Percentiles rank a stretch among this genome's conserved stretches.
phyloP scores from a whole-genome alignment of 2,888 invertebrate genomes.

The Lepidocyrtinus sp. region DNA sequence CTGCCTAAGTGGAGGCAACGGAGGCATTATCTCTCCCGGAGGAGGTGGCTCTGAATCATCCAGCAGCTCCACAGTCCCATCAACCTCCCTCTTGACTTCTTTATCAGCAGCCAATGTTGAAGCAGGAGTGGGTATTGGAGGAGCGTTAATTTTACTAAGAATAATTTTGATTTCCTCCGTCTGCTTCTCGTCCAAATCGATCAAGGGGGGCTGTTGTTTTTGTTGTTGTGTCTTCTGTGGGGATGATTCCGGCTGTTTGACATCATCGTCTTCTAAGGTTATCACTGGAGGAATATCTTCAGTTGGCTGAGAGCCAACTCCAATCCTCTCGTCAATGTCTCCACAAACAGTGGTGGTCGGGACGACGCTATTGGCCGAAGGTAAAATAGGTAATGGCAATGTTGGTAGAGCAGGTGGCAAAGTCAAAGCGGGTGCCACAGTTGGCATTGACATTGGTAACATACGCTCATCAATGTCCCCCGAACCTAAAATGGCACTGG shows the following conservation, averaged over 20 bases:
- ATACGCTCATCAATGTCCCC: slow-evolving; percentile 37
- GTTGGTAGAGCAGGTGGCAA: not conserved
- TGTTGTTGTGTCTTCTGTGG: not conserved
- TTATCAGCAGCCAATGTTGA: not conserved
- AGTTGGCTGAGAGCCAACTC: not conserved
- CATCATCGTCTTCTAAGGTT: not conserved
- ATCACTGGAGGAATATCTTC: not conserved
- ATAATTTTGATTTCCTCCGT: slow-evolving; percentile 46
- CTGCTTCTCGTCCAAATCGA: slow-evolving; percentile 41
- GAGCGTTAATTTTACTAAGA: slow-evolving; percentile 31
- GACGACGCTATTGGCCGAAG: too few species aligned
- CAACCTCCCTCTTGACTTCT: not conserved
- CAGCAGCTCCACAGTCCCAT: slow-evolving; percentile 35
- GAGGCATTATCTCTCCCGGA: slow-evolving; percentile 45
- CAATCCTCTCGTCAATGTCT: slow-evolving; percentile 33
- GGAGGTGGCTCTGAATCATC: slow-evolving; percentile 60
- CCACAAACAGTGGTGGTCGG: slow-evolving; percentile 8
- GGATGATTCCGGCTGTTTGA: too few species aligned
- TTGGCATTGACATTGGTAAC: not conserved
- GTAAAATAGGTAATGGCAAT: not conserved
- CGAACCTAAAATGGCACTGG: not conserved
- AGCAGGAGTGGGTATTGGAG: slow-evolving; percentile 9
- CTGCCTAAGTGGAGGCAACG: slow-evolving; percentile 32
- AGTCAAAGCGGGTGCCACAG: not conserved
- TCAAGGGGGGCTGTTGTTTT: not conserved